These are phyloP conservation scores for Stichodactyla helianthus DNA, from an alignment of 64 coral and sea anemone genomes.

Conservation along the genomic window DNA sequence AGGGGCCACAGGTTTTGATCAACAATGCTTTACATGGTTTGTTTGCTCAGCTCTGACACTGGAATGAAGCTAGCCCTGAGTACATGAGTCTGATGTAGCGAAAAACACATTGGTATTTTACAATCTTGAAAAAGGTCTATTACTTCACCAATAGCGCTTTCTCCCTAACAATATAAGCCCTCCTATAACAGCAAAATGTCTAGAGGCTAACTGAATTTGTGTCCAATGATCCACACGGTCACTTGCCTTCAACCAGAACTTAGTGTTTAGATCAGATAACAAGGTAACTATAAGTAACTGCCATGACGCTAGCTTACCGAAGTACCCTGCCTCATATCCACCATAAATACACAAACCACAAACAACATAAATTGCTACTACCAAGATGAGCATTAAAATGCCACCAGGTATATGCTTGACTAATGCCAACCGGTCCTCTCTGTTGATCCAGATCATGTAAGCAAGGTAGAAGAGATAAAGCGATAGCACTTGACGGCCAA, in stretches of 20 bases:
- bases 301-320: conserved; percentile 78
- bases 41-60: no score
- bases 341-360: conserved; percentile 84
- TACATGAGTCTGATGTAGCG: no score
- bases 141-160: conserved; percentile 66
- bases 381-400: conserved; percentile 38
- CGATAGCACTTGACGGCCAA: conserved; percentile 74
- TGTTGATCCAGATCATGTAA: conserved; percentile 85
- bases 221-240: conserved; percentile 67
- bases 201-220: conserved; percentile 67
- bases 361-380: conserved; percentile 67
- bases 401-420: conserved; percentile 84
- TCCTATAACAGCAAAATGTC: conserved; percentile 80
- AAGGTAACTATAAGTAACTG: conserved; percentile 62
- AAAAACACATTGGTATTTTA: no score
- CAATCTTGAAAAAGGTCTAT: no score
- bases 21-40: no score
- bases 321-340: conserved; percentile 88
- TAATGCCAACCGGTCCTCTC: conserved; percentile 64
- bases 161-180: conserved; percentile 70
- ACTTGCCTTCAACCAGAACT: conserved; percentile 66
- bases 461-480: conserved; percentile 77
- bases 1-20: no score
- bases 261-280: conserved; percentile 81
- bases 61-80: no score